Evolutionary conservation across 2,113 vertebrate species (phyloP), one percentile per base, ranked within the genome.

Genomic region (Crotophaga sulcirostris): DNA sequence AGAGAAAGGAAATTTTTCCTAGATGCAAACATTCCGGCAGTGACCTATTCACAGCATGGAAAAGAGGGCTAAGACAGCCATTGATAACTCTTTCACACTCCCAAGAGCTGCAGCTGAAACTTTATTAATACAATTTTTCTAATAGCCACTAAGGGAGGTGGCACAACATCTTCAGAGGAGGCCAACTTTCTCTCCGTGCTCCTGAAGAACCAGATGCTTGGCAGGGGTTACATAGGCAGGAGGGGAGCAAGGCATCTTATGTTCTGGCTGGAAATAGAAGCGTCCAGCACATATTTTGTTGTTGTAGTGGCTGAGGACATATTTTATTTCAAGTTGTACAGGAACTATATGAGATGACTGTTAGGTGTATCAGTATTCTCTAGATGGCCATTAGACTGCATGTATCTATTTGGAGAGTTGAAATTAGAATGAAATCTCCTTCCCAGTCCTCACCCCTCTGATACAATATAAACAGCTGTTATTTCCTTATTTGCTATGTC

Each of bases 401-500:
- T 75, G 79, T 13, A 68, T 97, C 63, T 87, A 40, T 93, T 90
- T 87, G 34, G 42, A 36, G 49, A 29, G 34, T 66, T 90, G 66
- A 92, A 96, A 97, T 96, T 69, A 92, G 44, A 94, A 80, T n/a
- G 94, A 94, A 75, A 44, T 28, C 21, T 72, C 17, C 13, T 62
- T 69, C 31, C 13, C 13, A 12, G 21, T 73, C 40, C 68, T 25
- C 47, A 80, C 82, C 49, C 15, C 73, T 92, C 89, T 94, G 93
- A 94, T 93, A 93, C 55, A 93, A 51, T 52, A 84, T 54, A 85
- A 81, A 91, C 67, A 91, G 80, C 73, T 75, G 54, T 80, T 87
- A 94, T 93, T 94, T 97, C 63, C 76, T 80, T 81, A 25, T 96
- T 96, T 96, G 55, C 59, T 87, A 7, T 42, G 60, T 90, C 86